Conservation (phyloP, 1,140 invertebrate genomes). For the Drosophila mauritiana region DNA sequence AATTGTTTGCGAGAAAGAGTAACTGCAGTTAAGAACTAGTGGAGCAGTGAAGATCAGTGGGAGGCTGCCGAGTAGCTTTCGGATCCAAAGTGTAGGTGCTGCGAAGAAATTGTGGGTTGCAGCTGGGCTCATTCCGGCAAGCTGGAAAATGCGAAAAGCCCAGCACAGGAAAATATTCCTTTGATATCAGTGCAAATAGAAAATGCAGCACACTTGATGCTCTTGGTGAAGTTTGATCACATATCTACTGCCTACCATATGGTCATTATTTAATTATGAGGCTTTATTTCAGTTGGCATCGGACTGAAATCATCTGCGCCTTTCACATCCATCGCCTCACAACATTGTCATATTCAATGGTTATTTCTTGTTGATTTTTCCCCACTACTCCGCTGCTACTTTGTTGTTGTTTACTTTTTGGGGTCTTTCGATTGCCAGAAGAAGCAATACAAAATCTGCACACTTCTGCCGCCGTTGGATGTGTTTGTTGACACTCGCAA, state of each 20-base stretch:
- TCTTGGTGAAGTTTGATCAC: no score
- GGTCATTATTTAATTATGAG: neutral
- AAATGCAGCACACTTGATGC: neutral
- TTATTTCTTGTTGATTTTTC: slow-evolving; percentile 12
- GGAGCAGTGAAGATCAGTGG: slow-evolving; percentile 32
- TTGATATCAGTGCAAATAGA: no score
- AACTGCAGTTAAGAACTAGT: neutral
- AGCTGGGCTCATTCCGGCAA: slow-evolving; percentile 59
- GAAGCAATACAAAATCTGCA: neutral
- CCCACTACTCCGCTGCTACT: slow-evolving; percentile 12
- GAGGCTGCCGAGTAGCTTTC: slow-evolving; percentile 71
- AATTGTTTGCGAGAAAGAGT: slow-evolving; percentile 13
- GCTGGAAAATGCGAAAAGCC: slow-evolving; percentile 62
- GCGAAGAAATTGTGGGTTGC: slow-evolving; percentile 42
- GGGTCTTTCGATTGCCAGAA: slow-evolving; percentile 21
- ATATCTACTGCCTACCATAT: no score
- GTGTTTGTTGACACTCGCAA: slow-evolving; percentile 46
- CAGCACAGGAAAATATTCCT: neutral
- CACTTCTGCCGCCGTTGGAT: slow-evolving; percentile 14
- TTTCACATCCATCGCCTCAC: neutral
- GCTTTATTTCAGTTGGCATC: slow-evolving; percentile 31
- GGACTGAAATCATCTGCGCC: slow-evolving; percentile 6
- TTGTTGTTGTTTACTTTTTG: slow-evolving; percentile 40
- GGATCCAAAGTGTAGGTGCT: slow-evolving; percentile 73
- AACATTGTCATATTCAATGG: slow-evolving; percentile 17